Conservation (phyloP, 2,113 vertebrate species). For the Tragelaphus imberbis region DNA sequence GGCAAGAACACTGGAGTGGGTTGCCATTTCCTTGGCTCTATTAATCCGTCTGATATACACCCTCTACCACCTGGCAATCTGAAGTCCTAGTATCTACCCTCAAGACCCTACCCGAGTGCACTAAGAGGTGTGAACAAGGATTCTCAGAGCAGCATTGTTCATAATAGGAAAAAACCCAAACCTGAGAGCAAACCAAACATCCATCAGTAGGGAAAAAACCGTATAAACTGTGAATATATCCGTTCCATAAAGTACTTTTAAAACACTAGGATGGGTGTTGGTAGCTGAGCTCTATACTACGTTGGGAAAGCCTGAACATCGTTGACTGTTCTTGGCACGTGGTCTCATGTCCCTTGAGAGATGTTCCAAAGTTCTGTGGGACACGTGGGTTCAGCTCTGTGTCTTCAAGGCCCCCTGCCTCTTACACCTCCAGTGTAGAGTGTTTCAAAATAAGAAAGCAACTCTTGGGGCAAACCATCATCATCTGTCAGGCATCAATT, state of each 20-base stretch:
- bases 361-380: not conserved
- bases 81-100: not conserved
- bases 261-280: not conserved
- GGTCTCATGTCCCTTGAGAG: not conserved
- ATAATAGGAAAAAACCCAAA: not conserved
- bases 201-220: not conserved
- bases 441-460: not conserved
- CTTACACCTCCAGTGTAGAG: not conserved
- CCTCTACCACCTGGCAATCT: not conserved
- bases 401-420: not conserved
- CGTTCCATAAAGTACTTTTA: not conserved
- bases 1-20: too few species aligned
- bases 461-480: not conserved
- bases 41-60: not conserved
- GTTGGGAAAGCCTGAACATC: not conserved
- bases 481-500: not conserved
- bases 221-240: not conserved
- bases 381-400: not conserved
- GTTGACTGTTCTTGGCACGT: fast-evolving
- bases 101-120: fast-evolving
- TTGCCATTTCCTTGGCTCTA: not conserved
- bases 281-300: not conserved
- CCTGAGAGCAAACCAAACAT: not conserved
- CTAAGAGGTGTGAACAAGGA: not conserved
- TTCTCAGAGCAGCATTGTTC: not conserved